Percentiles rank a stretch among this genome's conserved stretches.
phyloP scores from a whole-genome alignment of 2,888 invertebrate species.

The Phengaris alcon region DNA sequence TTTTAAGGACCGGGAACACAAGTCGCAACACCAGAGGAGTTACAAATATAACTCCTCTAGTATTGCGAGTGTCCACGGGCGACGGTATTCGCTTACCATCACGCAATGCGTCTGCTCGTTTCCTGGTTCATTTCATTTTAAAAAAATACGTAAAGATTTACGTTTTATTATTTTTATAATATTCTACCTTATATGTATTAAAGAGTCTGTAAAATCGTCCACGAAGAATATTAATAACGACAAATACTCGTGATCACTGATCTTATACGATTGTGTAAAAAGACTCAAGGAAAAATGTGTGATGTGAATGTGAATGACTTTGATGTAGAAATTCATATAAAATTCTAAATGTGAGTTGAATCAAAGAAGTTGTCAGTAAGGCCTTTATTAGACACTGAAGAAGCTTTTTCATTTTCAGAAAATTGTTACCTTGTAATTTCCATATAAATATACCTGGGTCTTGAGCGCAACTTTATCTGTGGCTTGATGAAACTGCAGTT shows the following conservation, averaged over 20 bases:
- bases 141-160: not conserved
- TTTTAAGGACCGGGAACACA: too few relatives aligned
- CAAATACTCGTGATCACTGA: not conserved
- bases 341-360: not conserved
- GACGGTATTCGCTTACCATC: too few relatives aligned
- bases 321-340: not conserved
- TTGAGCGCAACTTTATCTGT: not conserved
- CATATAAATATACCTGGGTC: not conserved
- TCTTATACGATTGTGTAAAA: too few relatives aligned
- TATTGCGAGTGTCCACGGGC: too few relatives aligned
- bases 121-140: too few relatives aligned
- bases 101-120: too few relatives aligned
- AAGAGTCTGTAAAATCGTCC: not conserved
- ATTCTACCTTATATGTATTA: not conserved
- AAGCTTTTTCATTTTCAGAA: not conserved
- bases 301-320: too few relatives aligned
- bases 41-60: too few relatives aligned
- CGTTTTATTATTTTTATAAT: not conserved
- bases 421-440: not conserved
- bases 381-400: not conserved
- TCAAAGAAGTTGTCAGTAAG: not conserved
- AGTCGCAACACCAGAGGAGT: too few relatives aligned
- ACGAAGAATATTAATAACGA: not conserved
- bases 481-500: too few relatives aligned
- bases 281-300: not conserved